Evolutionary conservation across 1,140 invertebrate genomes (phyloP).

Genomic region (Halictus rubicundus): DNA sequence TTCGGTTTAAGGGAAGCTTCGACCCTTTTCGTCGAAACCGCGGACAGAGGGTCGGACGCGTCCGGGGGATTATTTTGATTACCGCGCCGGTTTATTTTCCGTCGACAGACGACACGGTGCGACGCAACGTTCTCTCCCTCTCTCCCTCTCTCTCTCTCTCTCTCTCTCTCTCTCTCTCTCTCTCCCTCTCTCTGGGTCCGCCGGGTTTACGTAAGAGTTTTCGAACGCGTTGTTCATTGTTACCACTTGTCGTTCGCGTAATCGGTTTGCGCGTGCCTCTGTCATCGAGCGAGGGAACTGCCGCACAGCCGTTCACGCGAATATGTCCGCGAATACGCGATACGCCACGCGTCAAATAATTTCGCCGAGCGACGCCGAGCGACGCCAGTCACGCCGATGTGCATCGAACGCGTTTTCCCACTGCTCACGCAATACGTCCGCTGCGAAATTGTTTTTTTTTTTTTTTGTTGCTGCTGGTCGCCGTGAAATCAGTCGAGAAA

Average conservation of each 20-base stretch:
- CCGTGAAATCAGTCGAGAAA: slow-evolving; percentile 24
- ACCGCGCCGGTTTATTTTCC: too few species aligned
- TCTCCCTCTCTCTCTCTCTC: not conserved
- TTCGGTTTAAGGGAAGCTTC: not conserved
- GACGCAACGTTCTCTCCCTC: too few species aligned
- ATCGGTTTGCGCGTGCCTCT: slow-evolving; percentile 67
- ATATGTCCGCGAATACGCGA: slow-evolving; percentile 10
- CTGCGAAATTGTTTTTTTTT: slow-evolving; percentile 39
- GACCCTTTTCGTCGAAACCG: too few species aligned
- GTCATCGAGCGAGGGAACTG: slow-evolving; percentile 49
- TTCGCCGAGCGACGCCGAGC: slow-evolving; percentile 61
- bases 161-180: not conserved
- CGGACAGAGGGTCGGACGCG: too few species aligned
- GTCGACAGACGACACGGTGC: too few species aligned
- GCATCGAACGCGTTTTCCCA: slow-evolving; percentile 51
- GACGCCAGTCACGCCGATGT: slow-evolving; percentile 47
- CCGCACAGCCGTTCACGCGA: slow-evolving; percentile 45
- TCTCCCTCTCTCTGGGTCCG: not conserved
- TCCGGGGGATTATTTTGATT: too few species aligned
- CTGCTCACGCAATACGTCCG: slow-evolving; percentile 35
- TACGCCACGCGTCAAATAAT: slow-evolving; percentile 63
- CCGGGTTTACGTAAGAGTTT: slow-evolving; percentile 42
- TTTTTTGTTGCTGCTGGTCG: not conserved
- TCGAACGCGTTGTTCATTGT: slow-evolving; percentile 62
- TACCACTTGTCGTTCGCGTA: slow-evolving; percentile 65